These are phyloP conservation scores for Mylabris sibirica DNA, from an alignment of 2,888 invertebrate genomes.

Conservation along the genomic window DNA sequence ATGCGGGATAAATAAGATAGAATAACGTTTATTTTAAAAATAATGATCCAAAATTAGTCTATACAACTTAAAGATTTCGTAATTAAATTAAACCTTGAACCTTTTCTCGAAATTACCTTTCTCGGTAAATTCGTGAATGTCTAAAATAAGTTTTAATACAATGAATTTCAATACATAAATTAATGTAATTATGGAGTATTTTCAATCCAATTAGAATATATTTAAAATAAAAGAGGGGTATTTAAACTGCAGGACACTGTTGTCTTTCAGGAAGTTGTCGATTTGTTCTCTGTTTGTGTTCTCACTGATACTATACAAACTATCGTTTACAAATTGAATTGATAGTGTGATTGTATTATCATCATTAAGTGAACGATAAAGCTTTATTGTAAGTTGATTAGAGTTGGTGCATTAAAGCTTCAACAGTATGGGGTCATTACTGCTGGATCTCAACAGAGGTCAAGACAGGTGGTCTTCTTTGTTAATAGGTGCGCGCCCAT, in stretches of 20 bases:
- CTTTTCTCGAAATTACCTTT: conserved; percentile 11
- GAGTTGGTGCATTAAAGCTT: conserved; percentile 25
- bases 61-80: neutral
- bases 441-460: conserved; percentile 51
- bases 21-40: too few relatives aligned
- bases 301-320: neutral
- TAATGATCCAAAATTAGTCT: neutral
- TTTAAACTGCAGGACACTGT: neutral
- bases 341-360: neutral
- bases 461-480: conserved; percentile 56
- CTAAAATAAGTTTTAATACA: neutral
- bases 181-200: neutral
- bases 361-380: conserved; percentile 22
- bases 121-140: conserved; percentile 9
- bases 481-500: conserved; percentile 46
- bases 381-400: conserved; percentile 28
- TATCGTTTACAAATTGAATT: conserved; percentile 16
- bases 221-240: neutral
- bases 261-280: conserved; percentile 10
- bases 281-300: conserved; percentile 6
- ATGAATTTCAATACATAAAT: neutral
- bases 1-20: too few relatives aligned
- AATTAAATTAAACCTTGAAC: conserved; percentile 11
- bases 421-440: conserved; percentile 50
- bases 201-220: neutral